Base-by-base conservation (phyloP, 1,140 invertebrate species). In the Thaumetopoea pityocampa region DNA sequence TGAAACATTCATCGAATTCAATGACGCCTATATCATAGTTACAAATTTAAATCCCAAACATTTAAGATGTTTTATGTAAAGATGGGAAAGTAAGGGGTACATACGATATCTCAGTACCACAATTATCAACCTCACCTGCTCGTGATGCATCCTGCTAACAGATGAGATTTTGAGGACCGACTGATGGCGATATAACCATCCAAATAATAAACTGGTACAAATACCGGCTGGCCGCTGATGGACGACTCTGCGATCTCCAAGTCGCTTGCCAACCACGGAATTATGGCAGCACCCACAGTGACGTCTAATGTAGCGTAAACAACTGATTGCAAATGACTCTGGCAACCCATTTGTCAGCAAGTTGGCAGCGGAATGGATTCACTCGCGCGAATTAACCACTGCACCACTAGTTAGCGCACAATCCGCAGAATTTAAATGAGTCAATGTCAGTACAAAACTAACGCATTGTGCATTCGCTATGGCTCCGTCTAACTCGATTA, bases 401-500 rank as follows among this genome's bases (percentile, higher is more conserved):
- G 24, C 37, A 10, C 10, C 12, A 36, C 14, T 36, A 16, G 23
- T 24, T 26, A 36, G 34, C 23, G 23, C 6, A 8, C n/a, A 10
- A 9, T n/a, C 20, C 4, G 11, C 12, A 8, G 17, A 26, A 11
- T 28, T 11, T 15, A 18, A 18, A 19, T 10, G 6, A 22, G 14
- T 33, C 16, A 10, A 20, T 34, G 9, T 24, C 17, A 19, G 40
- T 33, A 33, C 29, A 32, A 11, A 29, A 43, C 41, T 38, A 45
- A 14, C 51, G 43, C 62, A 83, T 79, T 79, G 77, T 51, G 70
- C 67, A 79, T 80, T 79, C 76, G 74, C 63, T 67, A 77, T 79
- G 68, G 68, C 61, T 73, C 56, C 58, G 63, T 64, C 63, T 81
- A 83, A 83, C 67, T 79, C 67, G 68, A 83, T 83, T 83, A 83